Evolutionary conservation across 2,888 invertebrate species (phyloP).

Genomic region (Biston betularia): DNA sequence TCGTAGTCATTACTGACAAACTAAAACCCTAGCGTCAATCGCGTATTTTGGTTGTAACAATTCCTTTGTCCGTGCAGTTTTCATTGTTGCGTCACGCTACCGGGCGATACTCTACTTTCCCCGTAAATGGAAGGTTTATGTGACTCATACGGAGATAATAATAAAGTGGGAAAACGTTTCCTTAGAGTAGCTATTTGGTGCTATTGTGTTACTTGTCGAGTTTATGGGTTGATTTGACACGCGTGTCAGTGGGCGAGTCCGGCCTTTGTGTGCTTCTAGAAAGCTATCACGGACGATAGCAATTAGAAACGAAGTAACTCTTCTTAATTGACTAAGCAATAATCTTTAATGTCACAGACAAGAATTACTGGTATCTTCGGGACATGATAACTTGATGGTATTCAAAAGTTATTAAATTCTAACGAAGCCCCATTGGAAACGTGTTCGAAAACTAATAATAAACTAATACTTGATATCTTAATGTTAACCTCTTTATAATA

Average conservation of each 20-base stretch:
- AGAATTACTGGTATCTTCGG: conserved; percentile 33
- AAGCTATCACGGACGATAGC: conserved; percentile 48
- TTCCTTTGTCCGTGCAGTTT: conserved; percentile 82
- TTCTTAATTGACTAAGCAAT: conserved; percentile 48
- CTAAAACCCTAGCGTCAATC: conserved; percentile 68
- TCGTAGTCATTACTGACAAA: conserved; percentile 64
- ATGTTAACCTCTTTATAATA: not conserved
- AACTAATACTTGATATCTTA: not conserved
- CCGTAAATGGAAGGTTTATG: conserved; percentile 68
- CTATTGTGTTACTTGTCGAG: conserved; percentile 39
- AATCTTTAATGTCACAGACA: conserved; percentile 39
- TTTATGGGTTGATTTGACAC: conserved; percentile 39
- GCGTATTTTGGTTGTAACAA: conserved; percentile 63
- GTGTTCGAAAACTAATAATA: not conserved
- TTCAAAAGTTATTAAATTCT: conserved; percentile 19
- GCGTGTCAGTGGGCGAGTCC: conserved; percentile 37
- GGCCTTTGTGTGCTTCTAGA: conserved; percentile 50
- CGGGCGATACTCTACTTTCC: conserved; percentile 74
- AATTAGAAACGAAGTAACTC: conserved; percentile 46
- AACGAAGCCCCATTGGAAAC: conserved; percentile 23
- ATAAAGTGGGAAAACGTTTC: conserved; percentile 64
- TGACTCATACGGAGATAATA: conserved; percentile 68
- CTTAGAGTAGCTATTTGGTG: conserved; percentile 62
- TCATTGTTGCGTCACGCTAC: conserved; percentile 81
- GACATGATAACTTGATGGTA: conserved; percentile 9